Evolutionary conservation across 2,113 vertebrate genomes (phyloP), one percentile per base, ranked within the genome.

Genomic region (Ascaphus truei): DNA sequence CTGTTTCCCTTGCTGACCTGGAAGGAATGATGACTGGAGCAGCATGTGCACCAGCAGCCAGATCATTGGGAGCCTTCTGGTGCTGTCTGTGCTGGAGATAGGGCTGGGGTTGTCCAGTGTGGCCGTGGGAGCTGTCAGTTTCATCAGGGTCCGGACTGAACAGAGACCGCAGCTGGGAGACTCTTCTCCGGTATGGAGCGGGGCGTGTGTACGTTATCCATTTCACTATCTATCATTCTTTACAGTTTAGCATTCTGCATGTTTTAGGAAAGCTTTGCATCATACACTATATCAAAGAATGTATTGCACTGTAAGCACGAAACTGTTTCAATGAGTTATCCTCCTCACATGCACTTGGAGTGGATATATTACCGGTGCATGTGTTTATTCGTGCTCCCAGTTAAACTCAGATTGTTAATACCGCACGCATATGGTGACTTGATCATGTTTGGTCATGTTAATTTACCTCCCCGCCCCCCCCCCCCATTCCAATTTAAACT

Each of bases 171-270:
- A 95, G 83, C 96, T 97, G 80, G 96, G 96, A 83, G 95, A 99
- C 88, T 95, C 94, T 80, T 99, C 96, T 84, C 96, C 96, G 90
- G 95, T 99, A 85, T 99, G 96, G 96, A 98, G 96, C 90, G 96
- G 96, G 90, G 93, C 95, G 89, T 99, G 96, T 92, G 96, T 98
- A 94, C 84, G 96, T 98, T 88, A 88, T 83, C 81, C 84, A 89
- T 92, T 91, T 91, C 84, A 88, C 89, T 89, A 86, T 89, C 85
- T 92, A 87, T 90, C 84, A 85, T 86, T 87, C 81, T 86, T 83
- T 81, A 71, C 33, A 77, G 80, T 80, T 77, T 78, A 52, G 79
- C 80, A 73, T n/a, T n/a, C n/a, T 18, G 37, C 37, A 45, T n/a
- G 41, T 45, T 3, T 7, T 45, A 45, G 4, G 41, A 45, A 7